phyloP scores from a whole-genome alignment of 2,888 invertebrate genomes.

The Rhopalosiphum nymphaeae region DNA sequence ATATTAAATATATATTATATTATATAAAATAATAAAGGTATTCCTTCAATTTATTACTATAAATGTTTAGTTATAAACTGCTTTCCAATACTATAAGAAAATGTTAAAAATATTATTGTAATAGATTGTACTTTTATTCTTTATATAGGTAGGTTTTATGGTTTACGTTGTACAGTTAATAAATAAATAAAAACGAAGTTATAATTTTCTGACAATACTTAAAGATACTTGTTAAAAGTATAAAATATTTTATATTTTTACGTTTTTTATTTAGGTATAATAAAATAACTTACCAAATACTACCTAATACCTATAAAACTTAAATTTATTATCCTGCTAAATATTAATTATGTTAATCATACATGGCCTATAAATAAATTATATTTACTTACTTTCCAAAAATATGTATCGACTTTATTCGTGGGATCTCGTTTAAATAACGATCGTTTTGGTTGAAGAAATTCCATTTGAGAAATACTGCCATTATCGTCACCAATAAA shows the following conservation, averaged over 20 bases:
- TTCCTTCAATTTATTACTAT: not conserved
- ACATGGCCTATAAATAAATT: not conserved
- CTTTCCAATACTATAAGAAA: too few species aligned
- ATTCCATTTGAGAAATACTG: constrained; percentile 72
- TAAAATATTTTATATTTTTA: not conserved
- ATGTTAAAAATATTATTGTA: not conserved
- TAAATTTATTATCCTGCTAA: not conserved
- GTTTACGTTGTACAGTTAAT: not conserved
- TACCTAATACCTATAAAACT: not conserved
- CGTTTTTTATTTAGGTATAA: not conserved
- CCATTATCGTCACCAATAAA: constrained; percentile 75
- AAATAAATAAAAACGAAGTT: not conserved
- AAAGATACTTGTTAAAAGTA: not conserved
- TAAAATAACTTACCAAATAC: not conserved
- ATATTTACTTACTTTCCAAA: constrained; percentile 75
- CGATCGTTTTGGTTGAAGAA: constrained; percentile 73
- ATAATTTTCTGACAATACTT: not conserved
- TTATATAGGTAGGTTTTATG: not conserved
- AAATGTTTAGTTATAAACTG: too few species aligned
- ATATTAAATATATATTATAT: too few species aligned
- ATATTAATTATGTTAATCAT: not conserved
- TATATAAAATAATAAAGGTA: not conserved
- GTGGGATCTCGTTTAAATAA: constrained; percentile 72
- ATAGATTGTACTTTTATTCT: not conserved
- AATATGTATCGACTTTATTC: constrained; percentile 74